Base-by-base conservation (phyloP, 2,888 invertebrate genomes). In the Spisula solida region DNA sequence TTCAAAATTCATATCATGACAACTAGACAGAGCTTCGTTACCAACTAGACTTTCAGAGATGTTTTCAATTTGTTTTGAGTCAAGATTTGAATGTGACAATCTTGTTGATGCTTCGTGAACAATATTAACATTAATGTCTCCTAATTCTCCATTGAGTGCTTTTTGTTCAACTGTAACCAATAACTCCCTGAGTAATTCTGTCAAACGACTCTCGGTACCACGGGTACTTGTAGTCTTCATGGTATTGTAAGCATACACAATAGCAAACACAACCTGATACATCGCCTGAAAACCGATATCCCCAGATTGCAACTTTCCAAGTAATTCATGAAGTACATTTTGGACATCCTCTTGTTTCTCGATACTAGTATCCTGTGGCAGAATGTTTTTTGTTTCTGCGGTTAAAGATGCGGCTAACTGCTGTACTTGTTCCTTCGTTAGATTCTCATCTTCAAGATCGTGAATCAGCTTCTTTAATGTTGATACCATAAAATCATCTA, bases 401-500 rank as follows among this genome's bases (percentile, higher is more conserved):
- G 90, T 85, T 16, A 94, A 88, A 2, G 90, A 88, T 56, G 80
- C 70, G 8, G 93, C 93, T 51, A 94, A 90, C 12, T 81, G 80
- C 41, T 90, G 75, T 31, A 94, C 78, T 81, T 92, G 91, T 0
- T 90, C 91, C 70, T 92, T 91, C 18, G 92, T 86, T 0, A 94
- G 82, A 31, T 79, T 82, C 29, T 93, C 92, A 8, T 91, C 55
- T 47, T 93, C 91, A 10, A 94, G 86, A 60, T 94, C 94, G 25
- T 91, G 86, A 55, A 93, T 92, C 0, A 94, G 81, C 18, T 89
- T 87, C 34, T 90, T 88, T 25, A 94, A 82, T 2, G 93, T 93
- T 2, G 66, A 88, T 14, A 94, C 81, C 82, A 94, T 93, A 66
- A 94, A 94, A 29, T 93, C 92, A 81, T 94, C 93, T 12, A 93